phyloP scores from a whole-genome alignment of 2,797 vertebrate genomes.

The Eupleurogrammus muticus region DNA sequence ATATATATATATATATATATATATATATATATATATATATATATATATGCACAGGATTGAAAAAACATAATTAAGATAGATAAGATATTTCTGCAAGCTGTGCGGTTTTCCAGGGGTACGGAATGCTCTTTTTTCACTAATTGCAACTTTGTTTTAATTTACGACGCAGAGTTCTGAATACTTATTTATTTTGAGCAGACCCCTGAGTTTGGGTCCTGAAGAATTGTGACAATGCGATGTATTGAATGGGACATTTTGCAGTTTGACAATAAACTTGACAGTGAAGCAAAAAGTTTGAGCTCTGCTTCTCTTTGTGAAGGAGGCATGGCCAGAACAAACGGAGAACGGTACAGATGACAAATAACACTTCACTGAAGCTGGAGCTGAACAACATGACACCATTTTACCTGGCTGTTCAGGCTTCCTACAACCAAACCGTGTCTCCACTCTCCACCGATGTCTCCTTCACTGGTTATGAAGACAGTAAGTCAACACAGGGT shows the following conservation, averaged over 20 bases:
- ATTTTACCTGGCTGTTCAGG: conserved; percentile 3
- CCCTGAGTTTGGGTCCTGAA: background rate
- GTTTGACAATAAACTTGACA: background rate
- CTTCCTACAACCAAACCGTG: conserved; percentile 18
- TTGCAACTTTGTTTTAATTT: too few relatives aligned
- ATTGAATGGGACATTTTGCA: background rate
- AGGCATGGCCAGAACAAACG: accelerated
- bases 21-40: too few relatives aligned
- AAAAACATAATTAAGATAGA: too few relatives aligned
- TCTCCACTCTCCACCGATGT: accelerated
- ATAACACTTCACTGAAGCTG: background rate
- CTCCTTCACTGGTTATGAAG: accelerated
- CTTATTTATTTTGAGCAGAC: conserved; percentile 4
- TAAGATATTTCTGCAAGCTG: too few relatives aligned
- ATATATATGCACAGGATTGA: too few relatives aligned
- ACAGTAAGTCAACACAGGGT: conserved; percentile 55
- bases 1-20: too few relatives aligned
- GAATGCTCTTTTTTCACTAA: too few relatives aligned
- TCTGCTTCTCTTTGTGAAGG: conserved; percentile 36
- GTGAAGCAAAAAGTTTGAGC: background rate
- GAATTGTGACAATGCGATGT: background rate
- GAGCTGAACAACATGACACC: accelerated
- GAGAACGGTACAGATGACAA: accelerated
- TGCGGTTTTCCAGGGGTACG: too few relatives aligned
- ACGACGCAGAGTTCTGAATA: too few relatives aligned